phyloP scores from a whole-genome alignment of 2,888 invertebrate species.

The Brachylomia viminalis region DNA sequence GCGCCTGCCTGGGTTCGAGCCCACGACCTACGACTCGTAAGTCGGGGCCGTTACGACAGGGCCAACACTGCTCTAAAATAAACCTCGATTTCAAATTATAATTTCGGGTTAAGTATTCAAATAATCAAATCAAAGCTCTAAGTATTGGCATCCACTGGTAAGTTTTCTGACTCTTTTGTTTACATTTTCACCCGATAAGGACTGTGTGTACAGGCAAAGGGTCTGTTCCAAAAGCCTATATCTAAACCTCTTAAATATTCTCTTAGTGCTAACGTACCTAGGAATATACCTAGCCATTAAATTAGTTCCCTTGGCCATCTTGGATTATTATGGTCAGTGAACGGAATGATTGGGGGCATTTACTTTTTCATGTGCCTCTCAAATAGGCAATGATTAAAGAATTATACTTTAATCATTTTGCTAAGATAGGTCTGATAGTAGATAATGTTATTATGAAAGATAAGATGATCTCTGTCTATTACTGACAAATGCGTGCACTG shows the following conservation, averaged over 20 bases:
- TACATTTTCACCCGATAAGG: neutral
- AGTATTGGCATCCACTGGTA: neutral
- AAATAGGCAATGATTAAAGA: neutral
- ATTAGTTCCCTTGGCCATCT: neutral
- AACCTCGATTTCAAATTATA: neutral
- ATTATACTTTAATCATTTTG: neutral
- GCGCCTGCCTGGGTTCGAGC: no score
- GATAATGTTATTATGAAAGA: neutral
- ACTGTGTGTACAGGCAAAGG: neutral
- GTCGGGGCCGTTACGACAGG: no score
- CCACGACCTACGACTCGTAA: no score
- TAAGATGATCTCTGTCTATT: no score
- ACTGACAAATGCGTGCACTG: no score
- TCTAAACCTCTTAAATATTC: neutral
- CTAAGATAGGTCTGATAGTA: neutral
- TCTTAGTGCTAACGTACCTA: neutral
- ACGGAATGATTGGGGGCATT: neutral
- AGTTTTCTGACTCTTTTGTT: neutral
- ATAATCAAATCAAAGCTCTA: neutral
- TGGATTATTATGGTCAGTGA: neutral
- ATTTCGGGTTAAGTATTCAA: neutral
- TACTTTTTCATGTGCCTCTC: neutral
- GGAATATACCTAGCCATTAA: neutral
- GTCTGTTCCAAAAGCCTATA: neutral
- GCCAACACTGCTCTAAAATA: no score